These are phyloP conservation scores for Choristoneura rosaceana DNA, from an alignment of 2,888 invertebrate species.

Conservation along the genomic window DNA sequence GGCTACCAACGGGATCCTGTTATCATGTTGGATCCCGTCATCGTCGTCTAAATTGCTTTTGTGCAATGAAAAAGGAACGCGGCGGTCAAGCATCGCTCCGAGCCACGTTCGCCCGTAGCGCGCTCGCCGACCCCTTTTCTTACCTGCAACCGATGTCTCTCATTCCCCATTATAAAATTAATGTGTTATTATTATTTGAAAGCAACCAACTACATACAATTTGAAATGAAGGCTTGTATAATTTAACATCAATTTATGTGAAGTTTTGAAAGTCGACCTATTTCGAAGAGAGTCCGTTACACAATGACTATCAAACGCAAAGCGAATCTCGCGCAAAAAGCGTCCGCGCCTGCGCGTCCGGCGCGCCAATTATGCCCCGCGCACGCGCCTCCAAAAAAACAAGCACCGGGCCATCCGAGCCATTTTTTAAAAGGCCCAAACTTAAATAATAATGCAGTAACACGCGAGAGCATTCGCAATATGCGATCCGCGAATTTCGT, in stretches of 20 bases:
- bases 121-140: conserved; percentile 73
- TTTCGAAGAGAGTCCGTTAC: conserved; percentile 51
- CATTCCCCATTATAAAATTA: conserved; percentile 47
- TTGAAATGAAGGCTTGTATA: not conserved
- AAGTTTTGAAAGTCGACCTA: conserved; percentile 22
- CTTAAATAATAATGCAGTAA: conserved; percentile 85
- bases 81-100: conserved; percentile 64
- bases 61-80: conserved; percentile 69
- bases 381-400: conserved; percentile 84
- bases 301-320: conserved; percentile 54
- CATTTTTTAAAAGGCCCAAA: conserved; percentile 77
- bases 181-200: conserved; percentile 26
- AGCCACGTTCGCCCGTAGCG: conserved; percentile 65
- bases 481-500: conserved; percentile 83
- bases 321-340: conserved; percentile 57
- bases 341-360: conserved; percentile 63
- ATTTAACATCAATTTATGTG: not conserved
- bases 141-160: conserved; percentile 70
- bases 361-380: conserved; percentile 78
- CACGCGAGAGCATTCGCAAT: conserved; percentile 84
- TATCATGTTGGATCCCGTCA: conserved; percentile 79
- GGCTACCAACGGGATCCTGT: conserved; percentile 83
- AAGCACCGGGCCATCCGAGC: conserved; percentile 70
- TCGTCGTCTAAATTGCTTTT: conserved; percentile 79
- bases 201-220: not conserved